These are phyloP conservation scores for Larimichthys polyactis DNA, from an alignment of 2,113 vertebrate species.

Conservation along the genomic window DNA sequence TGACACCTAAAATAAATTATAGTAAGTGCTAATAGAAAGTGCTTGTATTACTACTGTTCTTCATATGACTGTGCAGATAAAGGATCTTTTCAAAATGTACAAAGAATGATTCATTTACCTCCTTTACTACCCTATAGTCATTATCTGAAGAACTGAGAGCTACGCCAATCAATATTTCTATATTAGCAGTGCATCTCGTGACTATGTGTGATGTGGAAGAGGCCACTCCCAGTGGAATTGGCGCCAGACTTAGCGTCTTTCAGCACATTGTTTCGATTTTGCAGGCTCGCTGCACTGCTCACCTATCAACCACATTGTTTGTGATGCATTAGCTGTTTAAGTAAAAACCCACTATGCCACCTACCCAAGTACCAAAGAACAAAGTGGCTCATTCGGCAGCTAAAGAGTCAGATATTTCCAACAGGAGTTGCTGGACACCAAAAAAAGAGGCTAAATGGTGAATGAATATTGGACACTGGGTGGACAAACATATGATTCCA, in stretches of 20 bases:
- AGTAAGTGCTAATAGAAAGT: background rate
- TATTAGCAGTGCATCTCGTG: background rate
- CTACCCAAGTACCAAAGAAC: too few species aligned
- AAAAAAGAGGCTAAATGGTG: too few species aligned
- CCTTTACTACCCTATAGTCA: background rate
- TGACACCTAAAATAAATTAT: slow-evolving; percentile 14
- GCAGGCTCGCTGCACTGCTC: too few species aligned
- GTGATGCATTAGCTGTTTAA: too few species aligned
- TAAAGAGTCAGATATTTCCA: too few species aligned
- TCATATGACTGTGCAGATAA: background rate
- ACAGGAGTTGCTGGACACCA: too few species aligned
- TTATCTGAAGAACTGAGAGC: background rate
- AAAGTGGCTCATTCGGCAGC: too few species aligned
- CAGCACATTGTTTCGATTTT: too few species aligned
- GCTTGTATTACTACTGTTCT: background rate
- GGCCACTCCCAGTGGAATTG: background rate
- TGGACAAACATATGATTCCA: too few species aligned
- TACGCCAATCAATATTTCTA: background rate
- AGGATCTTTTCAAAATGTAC: background rate
- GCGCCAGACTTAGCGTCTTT: background rate
- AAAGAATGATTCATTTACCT: background rate
- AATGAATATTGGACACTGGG: too few species aligned
- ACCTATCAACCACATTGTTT: too few species aligned
- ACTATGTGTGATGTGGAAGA: background rate
- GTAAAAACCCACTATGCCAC: too few species aligned